These are phyloP conservation scores for Xerus inauris DNA, from an alignment of 2,113 vertebrate genomes.

Conservation along the genomic window DNA sequence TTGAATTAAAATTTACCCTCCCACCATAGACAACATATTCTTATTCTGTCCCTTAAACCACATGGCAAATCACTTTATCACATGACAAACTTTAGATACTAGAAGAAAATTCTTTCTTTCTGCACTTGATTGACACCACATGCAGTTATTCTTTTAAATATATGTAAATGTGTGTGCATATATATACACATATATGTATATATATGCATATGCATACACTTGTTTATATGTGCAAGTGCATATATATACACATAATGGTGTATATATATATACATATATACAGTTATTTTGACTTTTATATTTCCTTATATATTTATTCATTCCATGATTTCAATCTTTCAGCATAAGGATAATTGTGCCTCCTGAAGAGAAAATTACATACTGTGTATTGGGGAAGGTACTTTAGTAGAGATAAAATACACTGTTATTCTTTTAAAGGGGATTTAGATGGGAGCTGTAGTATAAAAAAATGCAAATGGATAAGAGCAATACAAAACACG, in stretches of 20 bases:
- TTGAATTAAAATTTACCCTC: neutral
- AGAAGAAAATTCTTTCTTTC: neutral
- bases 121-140: neutral
- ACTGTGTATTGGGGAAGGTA: accelerated
- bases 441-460: neutral
- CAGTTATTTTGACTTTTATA: neutral
- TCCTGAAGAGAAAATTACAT: neutral
- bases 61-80: neutral
- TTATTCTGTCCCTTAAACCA: neutral
- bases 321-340: neutral
- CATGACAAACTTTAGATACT: neutral
- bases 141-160: neutral
- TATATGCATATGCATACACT: neutral
- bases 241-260: too few relatives aligned
- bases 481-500: neutral
- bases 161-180: too few relatives aligned
- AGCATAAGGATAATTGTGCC: neutral
- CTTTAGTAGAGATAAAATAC: neutral
- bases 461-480: neutral
- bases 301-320: neutral
- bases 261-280: too few relatives aligned
- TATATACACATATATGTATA: neutral
- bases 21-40: neutral
- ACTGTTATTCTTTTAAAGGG: neutral
- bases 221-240: neutral